Evolutionary conservation across 2,113 vertebrate species (phyloP), one percentile per base, ranked within the genome.

Genomic region (Mixornis gularis): DNA sequence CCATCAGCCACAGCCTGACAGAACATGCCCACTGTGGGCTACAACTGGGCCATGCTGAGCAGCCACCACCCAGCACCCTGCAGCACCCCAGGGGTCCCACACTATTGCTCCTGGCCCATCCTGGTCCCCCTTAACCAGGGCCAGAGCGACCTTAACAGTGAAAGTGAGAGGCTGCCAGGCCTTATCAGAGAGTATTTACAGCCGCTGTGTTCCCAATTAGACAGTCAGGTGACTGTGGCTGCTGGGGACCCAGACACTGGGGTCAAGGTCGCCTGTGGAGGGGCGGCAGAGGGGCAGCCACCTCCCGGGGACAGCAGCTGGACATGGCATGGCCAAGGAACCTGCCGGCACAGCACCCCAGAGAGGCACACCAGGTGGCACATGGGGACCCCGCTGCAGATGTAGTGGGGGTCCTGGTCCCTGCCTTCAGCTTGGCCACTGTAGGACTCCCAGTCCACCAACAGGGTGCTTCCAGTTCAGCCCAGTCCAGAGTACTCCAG

Each of bases 171-270:
- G 87, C 95, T 73, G 81, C 53, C 89, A 92, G 97, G 92, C 95
- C 96, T 97, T 97, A 97, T 98, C 98, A 78, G 95, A 34, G 95
- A 91, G 95, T 90, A 95, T 97, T 96, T 97, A 97, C 96, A 94
- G 96, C 97, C 95, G 65, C 94, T 87, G 95, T 95, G 97, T 95
- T 96, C 95, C 95, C 96, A 96, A 95, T 95, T 95, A 95, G 90
- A 89, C 90, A 80, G 96, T 97, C 97, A 97, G 95, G 96, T 97
- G 97, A 97, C 96, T 89, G 53, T 43, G 68, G 95, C 96, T 87
- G 95, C 92, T 92, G 70, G 91, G 83, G 97, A 96, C 97, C 96
- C 96, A 97, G 96, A 96, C 95, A 41, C 70, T 11, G 41, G 84
- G 95, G 94, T 95, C 95, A 95, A 96, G 95, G 95, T 94, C 80